These are phyloP conservation scores for Micronycteris hirsuta DNA, from an alignment of 2,113 vertebrate species.

Conservation along the genomic window DNA sequence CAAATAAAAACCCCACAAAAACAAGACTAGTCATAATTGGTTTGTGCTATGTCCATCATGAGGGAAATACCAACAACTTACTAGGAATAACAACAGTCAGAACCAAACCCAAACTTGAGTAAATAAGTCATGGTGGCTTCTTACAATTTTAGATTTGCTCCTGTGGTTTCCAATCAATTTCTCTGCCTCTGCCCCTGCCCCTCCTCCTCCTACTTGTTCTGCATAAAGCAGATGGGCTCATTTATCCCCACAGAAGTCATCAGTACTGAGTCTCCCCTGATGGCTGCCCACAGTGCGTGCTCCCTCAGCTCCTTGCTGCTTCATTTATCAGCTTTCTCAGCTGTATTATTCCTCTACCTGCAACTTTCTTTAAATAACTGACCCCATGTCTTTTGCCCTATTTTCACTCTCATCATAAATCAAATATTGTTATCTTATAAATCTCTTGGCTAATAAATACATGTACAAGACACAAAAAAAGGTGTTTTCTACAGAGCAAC, in stretches of 20 bases:
- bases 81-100: background rate
- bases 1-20: background rate
- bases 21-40: background rate
- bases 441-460: background rate
- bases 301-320: background rate
- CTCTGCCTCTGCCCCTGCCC: rapidly evolving
- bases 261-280: background rate
- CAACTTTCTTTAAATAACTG: background rate
- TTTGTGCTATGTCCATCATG: background rate
- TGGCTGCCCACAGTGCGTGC: background rate
- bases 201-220: background rate
- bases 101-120: background rate
- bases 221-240: background rate
- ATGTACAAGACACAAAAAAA: background rate
- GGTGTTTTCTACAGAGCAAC: background rate
- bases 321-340: background rate
- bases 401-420: conserved; percentile 15
- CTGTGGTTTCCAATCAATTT: background rate
- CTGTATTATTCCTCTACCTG: background rate
- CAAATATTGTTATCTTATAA: background rate
- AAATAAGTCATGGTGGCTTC: background rate
- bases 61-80: background rate
- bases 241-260: background rate
- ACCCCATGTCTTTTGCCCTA: background rate
- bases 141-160: background rate